Evolutionary conservation across 2,797 vertebrate genomes (phyloP).

Genomic region (Peromyscus aztecus): DNA sequence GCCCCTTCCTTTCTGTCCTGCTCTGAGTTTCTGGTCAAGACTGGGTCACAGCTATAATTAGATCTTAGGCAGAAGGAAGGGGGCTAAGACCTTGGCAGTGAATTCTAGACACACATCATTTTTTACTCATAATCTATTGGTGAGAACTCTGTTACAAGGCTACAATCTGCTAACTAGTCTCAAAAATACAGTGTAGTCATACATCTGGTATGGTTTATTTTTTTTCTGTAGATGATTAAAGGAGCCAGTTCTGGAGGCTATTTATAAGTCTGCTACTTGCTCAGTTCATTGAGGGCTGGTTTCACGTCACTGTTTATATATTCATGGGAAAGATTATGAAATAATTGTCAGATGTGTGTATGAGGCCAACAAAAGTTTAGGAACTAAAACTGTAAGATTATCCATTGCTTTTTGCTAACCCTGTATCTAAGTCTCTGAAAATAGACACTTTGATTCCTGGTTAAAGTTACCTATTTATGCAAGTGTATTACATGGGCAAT

Average conservation of each 20-base stretch:
- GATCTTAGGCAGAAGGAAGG: not conserved
- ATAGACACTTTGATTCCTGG: not conserved
- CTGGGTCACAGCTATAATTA: not conserved
- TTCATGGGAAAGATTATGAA: not conserved
- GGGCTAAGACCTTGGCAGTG: not conserved
- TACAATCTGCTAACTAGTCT: not conserved
- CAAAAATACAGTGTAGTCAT: not conserved
- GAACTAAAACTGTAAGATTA: not conserved
- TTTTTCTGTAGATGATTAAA: not conserved
- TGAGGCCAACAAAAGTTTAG: not conserved
- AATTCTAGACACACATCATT: no score
- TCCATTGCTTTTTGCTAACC: not conserved
- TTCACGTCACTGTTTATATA: slow-evolving; percentile 22
- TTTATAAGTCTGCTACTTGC: not conserved
- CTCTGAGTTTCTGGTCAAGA: not conserved
- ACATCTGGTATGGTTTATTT: not conserved
- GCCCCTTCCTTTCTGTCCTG: not conserved
- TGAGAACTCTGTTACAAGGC: not conserved
- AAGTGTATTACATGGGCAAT: not conserved
- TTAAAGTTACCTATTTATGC: not conserved
- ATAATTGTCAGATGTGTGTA: not conserved
- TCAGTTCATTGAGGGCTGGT: not conserved
- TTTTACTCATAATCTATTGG: not conserved
- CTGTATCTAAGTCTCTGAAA: not conserved
- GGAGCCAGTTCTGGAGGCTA: not conserved